Evolutionary conservation across 2,797 vertebrate genomes (phyloP).

Genomic region (Tadarida brasiliensis): DNA sequence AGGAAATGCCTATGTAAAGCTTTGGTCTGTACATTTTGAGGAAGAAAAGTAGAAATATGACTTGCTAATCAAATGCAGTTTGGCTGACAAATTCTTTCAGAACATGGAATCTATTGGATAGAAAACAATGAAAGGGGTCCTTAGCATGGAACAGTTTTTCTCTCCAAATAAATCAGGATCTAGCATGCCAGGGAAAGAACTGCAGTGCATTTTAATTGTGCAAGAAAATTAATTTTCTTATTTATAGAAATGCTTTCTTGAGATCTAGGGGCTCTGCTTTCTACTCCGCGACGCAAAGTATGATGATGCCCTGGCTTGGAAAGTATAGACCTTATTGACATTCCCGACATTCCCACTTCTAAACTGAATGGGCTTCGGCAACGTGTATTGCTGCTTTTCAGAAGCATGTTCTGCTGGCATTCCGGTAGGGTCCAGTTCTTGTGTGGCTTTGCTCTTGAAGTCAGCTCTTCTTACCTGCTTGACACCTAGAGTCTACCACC

Average conservation of each 20-base stretch:
- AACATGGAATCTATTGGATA: not conserved
- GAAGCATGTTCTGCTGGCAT: conserved; percentile 54
- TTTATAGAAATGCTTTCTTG: conserved; percentile 27
- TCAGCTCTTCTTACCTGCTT: not conserved
- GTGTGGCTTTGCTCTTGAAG: not conserved
- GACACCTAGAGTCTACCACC: not conserved
- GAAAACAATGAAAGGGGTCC: not conserved
- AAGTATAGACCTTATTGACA: conserved; percentile 39
- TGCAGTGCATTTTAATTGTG: not conserved
- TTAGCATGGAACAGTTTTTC: conserved; percentile 29
- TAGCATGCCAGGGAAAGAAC: not conserved
- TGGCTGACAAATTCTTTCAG: conserved; percentile 31
- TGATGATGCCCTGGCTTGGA: not conserved
- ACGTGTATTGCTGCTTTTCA: conserved; percentile 46
- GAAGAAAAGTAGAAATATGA: not conserved
- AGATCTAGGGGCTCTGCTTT: conserved; percentile 30
- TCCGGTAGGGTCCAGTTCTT: not conserved
- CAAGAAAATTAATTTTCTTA: not conserved
- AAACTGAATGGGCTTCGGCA: conserved; percentile 10
- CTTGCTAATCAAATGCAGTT: not conserved
- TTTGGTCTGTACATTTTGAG: conserved; percentile 14
- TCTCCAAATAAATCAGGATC: conserved; percentile 5
- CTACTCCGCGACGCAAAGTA: not conserved
- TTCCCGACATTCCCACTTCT: conserved; percentile 64
- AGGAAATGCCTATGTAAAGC: conserved; percentile 28